Conservation (phyloP, 1,140 invertebrate species). For the Gonioctena quinquepunctata region DNA sequence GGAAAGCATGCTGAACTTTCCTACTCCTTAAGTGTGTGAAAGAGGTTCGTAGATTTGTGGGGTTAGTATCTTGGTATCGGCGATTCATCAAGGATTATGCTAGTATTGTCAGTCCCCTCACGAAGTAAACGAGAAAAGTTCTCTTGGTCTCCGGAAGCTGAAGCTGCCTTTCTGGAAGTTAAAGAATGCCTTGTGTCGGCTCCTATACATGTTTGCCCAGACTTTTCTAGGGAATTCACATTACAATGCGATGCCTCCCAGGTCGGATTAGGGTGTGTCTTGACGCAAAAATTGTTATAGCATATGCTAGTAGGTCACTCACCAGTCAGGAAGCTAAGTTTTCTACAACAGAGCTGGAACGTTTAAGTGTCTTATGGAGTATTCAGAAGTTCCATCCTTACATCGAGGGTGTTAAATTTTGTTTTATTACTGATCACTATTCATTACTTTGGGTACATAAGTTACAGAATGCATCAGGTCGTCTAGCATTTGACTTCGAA, state of each 20-base stretch:
- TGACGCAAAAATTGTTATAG: constrained; percentile 11
- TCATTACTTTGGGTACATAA: constrained; percentile 56
- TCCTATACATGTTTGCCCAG: constrained; percentile 21
- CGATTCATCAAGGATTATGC: constrained; percentile 12
- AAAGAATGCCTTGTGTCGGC: not conserved
- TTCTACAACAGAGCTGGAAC: constrained; percentile 56
- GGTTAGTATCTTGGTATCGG: constrained; percentile 17
- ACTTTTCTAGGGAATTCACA: constrained; percentile 15
- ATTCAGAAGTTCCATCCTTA: constrained; percentile 54
- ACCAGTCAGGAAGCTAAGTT: constrained; percentile 54
- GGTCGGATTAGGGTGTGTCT: constrained; percentile 35
- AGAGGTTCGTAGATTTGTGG: constrained; percentile 17
- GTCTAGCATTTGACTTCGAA: constrained; percentile 43
- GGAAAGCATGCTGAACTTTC: constrained; percentile 48
- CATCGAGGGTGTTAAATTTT: constrained; percentile 55
- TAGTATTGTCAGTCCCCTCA: constrained; percentile 15
- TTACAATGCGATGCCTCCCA: constrained; percentile 34
- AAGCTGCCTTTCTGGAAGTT: not conserved
- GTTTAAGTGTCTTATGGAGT: constrained; percentile 54
- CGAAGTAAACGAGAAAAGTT: constrained; percentile 40
- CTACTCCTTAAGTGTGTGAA: constrained; percentile 33
- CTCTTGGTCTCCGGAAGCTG: not conserved
- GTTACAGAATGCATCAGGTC: constrained; percentile 51
- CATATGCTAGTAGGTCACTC: constrained; percentile 51
- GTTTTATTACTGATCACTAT: constrained; percentile 57